Evolutionary conservation across 2,113 vertebrate species (phyloP).

Genomic region (Recurvirostra avosetta): DNA sequence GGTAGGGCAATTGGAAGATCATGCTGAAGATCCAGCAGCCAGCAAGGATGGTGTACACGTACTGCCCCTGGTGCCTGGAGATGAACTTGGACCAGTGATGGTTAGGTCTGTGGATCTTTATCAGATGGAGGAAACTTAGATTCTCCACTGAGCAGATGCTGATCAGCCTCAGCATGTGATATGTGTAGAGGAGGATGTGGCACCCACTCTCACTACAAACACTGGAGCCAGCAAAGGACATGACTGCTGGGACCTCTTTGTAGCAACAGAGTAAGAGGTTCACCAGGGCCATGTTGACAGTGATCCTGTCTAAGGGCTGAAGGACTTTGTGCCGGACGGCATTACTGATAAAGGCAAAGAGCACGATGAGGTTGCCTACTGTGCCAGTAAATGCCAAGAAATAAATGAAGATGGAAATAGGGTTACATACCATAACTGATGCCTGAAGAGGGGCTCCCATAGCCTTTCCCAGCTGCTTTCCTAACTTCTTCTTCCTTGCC

Average conservation of each 20-base stretch:
- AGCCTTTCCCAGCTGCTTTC: not conserved
- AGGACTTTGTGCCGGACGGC: not conserved
- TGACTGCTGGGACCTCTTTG: not conserved
- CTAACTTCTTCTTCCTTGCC: not conserved
- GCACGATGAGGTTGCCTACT: not conserved
- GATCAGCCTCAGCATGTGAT: not conserved
- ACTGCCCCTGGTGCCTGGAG: not conserved
- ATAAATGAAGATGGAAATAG: not conserved
- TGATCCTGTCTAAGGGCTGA: not conserved
- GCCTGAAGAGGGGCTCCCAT: not conserved
- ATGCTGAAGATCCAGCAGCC: slow-evolving; percentile 1
- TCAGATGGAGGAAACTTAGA: slow-evolving; percentile 16
- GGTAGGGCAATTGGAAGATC: not conserved
- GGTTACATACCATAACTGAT: not conserved
- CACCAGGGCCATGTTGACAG: not conserved
- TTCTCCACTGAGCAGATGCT: slow-evolving; percentile 32
- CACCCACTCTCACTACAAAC: not conserved
- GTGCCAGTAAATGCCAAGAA: not conserved
- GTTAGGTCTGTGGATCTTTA: not conserved
- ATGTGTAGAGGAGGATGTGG: not conserved
- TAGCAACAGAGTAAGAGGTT: slow-evolving; percentile 24
- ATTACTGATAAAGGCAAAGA: slow-evolving; percentile 14
- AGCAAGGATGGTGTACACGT: not conserved
- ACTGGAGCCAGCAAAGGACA: not conserved
- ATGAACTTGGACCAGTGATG: not conserved